phyloP scores from a whole-genome alignment of 2,888 invertebrate genomes.

The Cryptosula pallasiana region DNA sequence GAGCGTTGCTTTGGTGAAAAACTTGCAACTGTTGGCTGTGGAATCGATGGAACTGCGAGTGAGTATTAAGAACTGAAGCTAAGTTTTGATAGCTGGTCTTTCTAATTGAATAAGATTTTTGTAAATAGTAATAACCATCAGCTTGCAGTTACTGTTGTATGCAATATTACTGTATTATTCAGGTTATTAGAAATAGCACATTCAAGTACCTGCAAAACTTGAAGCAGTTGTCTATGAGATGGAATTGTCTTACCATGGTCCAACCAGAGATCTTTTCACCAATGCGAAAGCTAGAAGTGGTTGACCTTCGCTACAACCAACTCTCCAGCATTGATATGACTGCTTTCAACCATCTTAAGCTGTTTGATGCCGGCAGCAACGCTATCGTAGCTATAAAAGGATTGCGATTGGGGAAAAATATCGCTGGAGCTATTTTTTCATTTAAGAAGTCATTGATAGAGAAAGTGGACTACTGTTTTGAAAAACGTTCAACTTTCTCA shows the following conservation, averaged over 20 bases:
- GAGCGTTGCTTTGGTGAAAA: neutral
- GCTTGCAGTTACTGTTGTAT: too few relatives aligned
- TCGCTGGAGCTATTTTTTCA: neutral
- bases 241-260: neutral
- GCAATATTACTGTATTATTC: too few relatives aligned
- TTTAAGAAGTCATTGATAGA: neutral
- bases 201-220: neutral
- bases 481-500: neutral
- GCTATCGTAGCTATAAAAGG: neutral
- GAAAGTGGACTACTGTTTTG: neutral
- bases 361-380: neutral
- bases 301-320: neutral
- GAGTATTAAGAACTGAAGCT: too few relatives aligned
- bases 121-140: too few relatives aligned
- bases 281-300: neutral
- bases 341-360: neutral
- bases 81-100: too few relatives aligned
- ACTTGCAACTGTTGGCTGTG: neutral
- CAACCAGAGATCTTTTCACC: neutral
- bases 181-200: neutral
- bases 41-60: neutral
- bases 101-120: too few relatives aligned
- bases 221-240: neutral
- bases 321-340: neutral
- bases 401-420: neutral